Evolutionary conservation across 2,113 vertebrate species (phyloP).

Genomic region (Eidolon helvum): DNA sequence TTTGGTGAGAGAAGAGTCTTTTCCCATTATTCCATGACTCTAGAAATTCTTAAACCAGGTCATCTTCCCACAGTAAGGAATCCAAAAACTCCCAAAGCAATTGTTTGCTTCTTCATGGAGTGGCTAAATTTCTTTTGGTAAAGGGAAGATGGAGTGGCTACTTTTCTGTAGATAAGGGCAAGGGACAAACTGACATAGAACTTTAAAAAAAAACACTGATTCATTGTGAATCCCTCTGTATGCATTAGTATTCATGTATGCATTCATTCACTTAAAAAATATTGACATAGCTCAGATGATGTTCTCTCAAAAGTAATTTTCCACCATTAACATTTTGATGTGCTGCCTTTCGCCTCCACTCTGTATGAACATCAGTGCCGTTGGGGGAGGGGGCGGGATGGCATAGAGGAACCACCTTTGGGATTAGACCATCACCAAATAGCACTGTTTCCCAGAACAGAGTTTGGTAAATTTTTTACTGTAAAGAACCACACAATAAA

Average conservation of each 20-base stretch:
- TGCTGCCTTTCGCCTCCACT: not conserved
- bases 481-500: constrained; percentile 15
- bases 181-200: not conserved
- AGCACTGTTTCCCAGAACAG: not conserved
- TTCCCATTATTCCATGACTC: not conserved
- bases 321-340: not conserved
- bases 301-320: not conserved
- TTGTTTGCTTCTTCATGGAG: not conserved
- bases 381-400: not conserved
- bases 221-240: not conserved
- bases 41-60: not conserved
- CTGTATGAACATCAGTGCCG: no score
- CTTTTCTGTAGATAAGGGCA: not conserved
- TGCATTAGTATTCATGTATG: not conserved
- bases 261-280: not conserved
- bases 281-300: not conserved
- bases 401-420: not conserved
- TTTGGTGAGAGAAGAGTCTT: not conserved
- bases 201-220: not conserved
- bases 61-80: not conserved
- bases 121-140: no score
- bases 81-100: not conserved
- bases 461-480: not conserved
- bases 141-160: not conserved
- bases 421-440: not conserved